Evolutionary conservation across 2,797 vertebrate genomes (phyloP), one percentile per base, ranked within the genome.

Genomic region (Oreortyx pictus): DNA sequence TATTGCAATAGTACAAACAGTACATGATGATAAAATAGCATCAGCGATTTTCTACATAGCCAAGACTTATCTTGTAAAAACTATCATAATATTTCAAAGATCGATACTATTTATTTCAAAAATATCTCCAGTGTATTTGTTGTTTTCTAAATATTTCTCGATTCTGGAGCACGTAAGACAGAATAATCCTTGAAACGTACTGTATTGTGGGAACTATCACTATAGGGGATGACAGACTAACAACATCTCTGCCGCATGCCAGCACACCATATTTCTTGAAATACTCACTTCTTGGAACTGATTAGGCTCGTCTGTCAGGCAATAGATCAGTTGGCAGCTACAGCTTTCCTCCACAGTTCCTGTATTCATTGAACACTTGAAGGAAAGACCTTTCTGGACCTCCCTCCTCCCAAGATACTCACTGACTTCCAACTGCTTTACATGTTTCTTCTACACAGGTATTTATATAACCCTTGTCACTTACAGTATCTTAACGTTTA

Each of bases 211-310:
- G 87, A 95, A 61, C 60, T 88, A 90, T 79, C 52, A 67, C 60
- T 73, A 44, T 10, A 54, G 77, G 84, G 89, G 76, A 94, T 80
- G 92, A 94, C 82, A 96, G 57, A 54, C 64, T 82, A 95, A 92
- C 86, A 93, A 83, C 90, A 89, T 82, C 89, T 82, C 89, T 86
- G 68, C 39, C 7, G 44, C 77, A 89, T 22, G 44, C 90, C 89
- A 96, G 90, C 80, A 95, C 87, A 86, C 87, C 50, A 61, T 89
- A 94, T 82, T 94, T 95, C 82, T 93, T 86, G n/a, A 94, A 93
- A 89, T 95, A 95, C 49, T 94, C 90, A 92, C 74, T 88, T 94
- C 74, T 96, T 96, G 92, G 92, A 94, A 90, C 44, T 18, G 85
- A 95, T 94, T 77, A 93, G 82, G 77, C 52, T 91, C 74, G 25